Base-by-base conservation (phyloP, 2,797 vertebrate genomes). In the Microctenopoma lineatum region DNA sequence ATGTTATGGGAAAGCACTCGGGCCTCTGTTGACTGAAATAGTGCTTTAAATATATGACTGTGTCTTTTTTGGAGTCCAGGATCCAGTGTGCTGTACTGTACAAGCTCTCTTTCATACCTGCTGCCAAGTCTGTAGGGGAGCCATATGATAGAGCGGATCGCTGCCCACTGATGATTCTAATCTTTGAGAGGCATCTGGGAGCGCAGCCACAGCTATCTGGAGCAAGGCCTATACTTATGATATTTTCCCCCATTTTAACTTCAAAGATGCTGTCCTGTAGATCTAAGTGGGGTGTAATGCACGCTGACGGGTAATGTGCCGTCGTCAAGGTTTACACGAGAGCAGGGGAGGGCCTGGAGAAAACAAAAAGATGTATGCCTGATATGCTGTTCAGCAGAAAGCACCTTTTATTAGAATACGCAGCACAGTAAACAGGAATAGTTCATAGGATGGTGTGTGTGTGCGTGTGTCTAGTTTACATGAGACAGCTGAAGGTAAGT, bases 161-260 rank as follows among this genome's bases (percentile, higher is more conserved):
- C 83, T 75, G 48, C 77, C 84, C 84, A 60, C 90, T 86, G 86
- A 90, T 85, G 83, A 88, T 89, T 92, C 87, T 88, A 91, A 93
- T 92, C 90, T 93, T 70, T 70, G 72, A 78, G 83, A 80, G 78
- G 87, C 86, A 90, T 92, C 88, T 90, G 88, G 90, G 89, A 90
- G 84, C 52, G 59, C 75, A 76, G 86, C 89, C 88, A 79, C 83
- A 78, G 89, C 76, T 83, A 89, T 91, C 90, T 89, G 87, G 89
- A 92, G 78, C 64, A 9, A 85, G 83, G 89, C 87, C 88, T 91
- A 71, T 89, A 91, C 87, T 92, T 92, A 89, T 87, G 79, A 92
- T 89, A 87, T 91, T 89, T 89, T 87, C 89, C 86, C 88, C 87
- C 88, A 86, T 90, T 92, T 90, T 87, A 90, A 91, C 91, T 92